These are phyloP conservation scores for Anseranas semipalmata DNA, from an alignment of 2,113 vertebrate genomes.

Conservation along the genomic window DNA sequence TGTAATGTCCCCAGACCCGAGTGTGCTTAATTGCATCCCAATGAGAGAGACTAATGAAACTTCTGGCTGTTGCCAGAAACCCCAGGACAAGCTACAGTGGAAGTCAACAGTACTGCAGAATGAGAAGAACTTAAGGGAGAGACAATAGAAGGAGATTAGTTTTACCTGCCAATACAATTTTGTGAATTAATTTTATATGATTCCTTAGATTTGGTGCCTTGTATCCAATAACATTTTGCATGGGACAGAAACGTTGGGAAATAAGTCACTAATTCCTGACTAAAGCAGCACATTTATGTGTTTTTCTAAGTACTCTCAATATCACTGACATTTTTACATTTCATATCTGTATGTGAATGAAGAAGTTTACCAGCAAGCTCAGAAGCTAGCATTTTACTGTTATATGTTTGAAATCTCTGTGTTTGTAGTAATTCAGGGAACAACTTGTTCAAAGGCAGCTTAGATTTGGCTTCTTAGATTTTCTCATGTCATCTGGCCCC, in stretches of 20 bases:
- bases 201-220: slow-evolving; percentile 77
- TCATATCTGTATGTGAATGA: slow-evolving; percentile 11
- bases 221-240: slow-evolving; percentile 56
- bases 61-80: background rate
- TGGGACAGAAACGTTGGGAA: slow-evolving; percentile 50
- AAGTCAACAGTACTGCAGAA: background rate
- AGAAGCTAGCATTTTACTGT: background rate
- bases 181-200: slow-evolving; percentile 65
- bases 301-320: slow-evolving; percentile 34
- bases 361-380: slow-evolving; percentile 61
- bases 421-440: slow-evolving; percentile 31
- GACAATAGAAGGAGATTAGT: background rate
- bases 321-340: background rate
- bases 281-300: slow-evolving; percentile 36
- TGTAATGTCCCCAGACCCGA: slow-evolving; percentile 40
- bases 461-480: background rate
- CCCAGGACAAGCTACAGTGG: background rate
- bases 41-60: background rate
- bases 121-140: background rate
- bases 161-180: slow-evolving; percentile 49
- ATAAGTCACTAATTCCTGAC: background rate
- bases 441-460: background rate
- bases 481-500: background rate
- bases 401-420: background rate
- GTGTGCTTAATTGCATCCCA: slow-evolving; percentile 12